Base-by-base conservation (phyloP, 2,113 vertebrate genomes). In the Dipodomys merriami region DNA sequence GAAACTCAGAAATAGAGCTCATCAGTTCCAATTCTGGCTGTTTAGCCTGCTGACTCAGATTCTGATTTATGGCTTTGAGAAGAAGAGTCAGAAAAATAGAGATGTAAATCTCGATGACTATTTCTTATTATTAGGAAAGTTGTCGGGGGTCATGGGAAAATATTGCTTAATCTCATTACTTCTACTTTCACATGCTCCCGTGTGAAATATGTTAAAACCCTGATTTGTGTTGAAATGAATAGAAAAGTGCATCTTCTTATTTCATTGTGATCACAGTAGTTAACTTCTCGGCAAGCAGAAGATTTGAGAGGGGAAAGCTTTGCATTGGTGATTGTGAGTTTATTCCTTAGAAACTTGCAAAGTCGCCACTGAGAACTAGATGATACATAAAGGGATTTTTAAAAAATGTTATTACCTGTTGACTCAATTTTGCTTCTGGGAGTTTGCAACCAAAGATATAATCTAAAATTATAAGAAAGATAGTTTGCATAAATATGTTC, bases 81-180 rank as follows among this genome's bases (percentile, higher is more conserved):
- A 93, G 90, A 78, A 93, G 68, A 77, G 68, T 79, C 93, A 90
- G 30, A 85, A 85, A 94, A 94, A 88, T 90, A 94, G 91, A 94
- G 85, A 93, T 86, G 95, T 92, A 96, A 96, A 96, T 95, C 96
- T 95, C 93, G 39, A 23, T 44, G 92, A 86, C 74, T 83, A 16
- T 84, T 95, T 95, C 62, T 74, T 92, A 33, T 96, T 95, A 88
- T 81, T 92, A 83, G 57, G 83, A 86, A 93, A 94, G 83, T 69
- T 83, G 86, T 77, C 67, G 30, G 53, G 68, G 92, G 92, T 92
- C 95, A 91, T 73, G 93, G 91, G 87, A 84, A 96, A 96, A 92
- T 95, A 95, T 83, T 81, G 76, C 83, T 88, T 96, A 90, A 94
- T 96, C 95, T 92, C 71, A n/a, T 83, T 83, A 72, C 65, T 95